Conservation (phyloP, 1,140 invertebrate species). For the Oryzaephilus surinamensis region DNA sequence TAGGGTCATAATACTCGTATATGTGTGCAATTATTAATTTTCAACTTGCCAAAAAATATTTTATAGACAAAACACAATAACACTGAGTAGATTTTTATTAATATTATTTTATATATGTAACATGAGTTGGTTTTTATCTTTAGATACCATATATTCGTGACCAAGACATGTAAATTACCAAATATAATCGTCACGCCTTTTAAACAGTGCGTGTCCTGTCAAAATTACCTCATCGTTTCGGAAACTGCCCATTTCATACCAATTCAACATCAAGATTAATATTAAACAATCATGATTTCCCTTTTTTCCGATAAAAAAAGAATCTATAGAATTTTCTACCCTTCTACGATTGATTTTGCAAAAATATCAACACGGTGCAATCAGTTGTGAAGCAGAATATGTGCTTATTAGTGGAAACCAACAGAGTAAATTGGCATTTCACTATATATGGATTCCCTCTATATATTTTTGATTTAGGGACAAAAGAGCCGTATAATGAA, state of each 20-base stretch:
- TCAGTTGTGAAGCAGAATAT: too few species aligned
- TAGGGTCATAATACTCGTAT: too few species aligned
- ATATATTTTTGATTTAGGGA: constrained; percentile 20
- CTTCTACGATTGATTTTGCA: too few species aligned
- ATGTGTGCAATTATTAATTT: too few species aligned
- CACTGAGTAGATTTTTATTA: too few species aligned
- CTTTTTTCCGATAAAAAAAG: constrained; percentile 10
- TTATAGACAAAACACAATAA: too few species aligned
- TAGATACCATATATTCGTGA: constrained; percentile 22
- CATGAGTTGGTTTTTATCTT: too few species aligned
- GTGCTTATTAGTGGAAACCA: constrained; percentile 28
- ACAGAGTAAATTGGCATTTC: constrained; percentile 26
- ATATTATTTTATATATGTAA: too few species aligned
- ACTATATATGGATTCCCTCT: constrained; percentile 20
- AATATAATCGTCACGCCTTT: constrained; percentile 24
- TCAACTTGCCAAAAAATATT: too few species aligned
- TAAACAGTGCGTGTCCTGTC: constrained; percentile 25
- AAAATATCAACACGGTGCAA: too few species aligned
- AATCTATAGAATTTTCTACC: too few species aligned
- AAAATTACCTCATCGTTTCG: constrained; percentile 26
- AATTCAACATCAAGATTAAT: constrained; percentile 22
- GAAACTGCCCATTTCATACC: constrained; percentile 22
- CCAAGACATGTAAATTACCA: constrained; percentile 17
- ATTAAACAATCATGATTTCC: constrained; percentile 20
- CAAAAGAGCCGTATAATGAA: constrained; percentile 20